Evolutionary conservation across 37 sponge, comb jelly and placozoan species (phyloP), one percentile per base, ranked within the genome.

Genomic region (Halisarca cf. caerulea): DNA sequence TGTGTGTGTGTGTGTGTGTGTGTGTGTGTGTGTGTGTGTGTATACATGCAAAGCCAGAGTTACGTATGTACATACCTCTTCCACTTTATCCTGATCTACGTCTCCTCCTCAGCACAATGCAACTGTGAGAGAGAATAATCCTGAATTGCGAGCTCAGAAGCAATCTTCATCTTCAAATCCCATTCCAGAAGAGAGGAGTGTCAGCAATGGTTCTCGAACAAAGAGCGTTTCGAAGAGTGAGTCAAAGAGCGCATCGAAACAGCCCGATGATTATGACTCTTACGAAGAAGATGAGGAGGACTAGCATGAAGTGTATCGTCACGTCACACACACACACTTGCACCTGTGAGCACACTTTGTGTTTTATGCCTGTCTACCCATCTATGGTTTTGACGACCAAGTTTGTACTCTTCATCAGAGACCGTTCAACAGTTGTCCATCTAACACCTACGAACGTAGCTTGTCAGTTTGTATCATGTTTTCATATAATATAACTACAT

Each of bases 261-360:
- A 68, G 69, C 35, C 35, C 14, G 69, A 68, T 4, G 69, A 68
- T 30, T 68, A 68, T 4, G 69, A 68, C 35, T 68, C 69, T 1
- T 68, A 34, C 35, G 69, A 68, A 17, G 69, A 68, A 30, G 69
- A 68, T 3, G 69, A 68, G 15, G 69, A 61, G 5, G 64, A 68
- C 4, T 27, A n/a, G n/a, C n/a, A n/a, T n/a, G n/a, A n/a, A n/a
- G n/a, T n/a, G n/a, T n/a, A n/a, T n/a, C n/a, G n/a, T n/a, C n/a
- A n/a, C n/a, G n/a, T n/a, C n/a, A n/a, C n/a, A n/a, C n/a, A n/a
- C n/a, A n/a, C n/a, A n/a, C n/a, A n/a, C n/a, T n/a, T n/a, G n/a
- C n/a, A n/a, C n/a, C n/a, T n/a, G n/a, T n/a, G n/a, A n/a, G n/a
- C n/a, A n/a, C n/a, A n/a, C n/a, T n/a, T n/a, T n/a, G n/a, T n/a